phyloP scores from a whole-genome alignment of 53 echinoderm and acorn worm species.

The Zoroaster sp. region DNA sequence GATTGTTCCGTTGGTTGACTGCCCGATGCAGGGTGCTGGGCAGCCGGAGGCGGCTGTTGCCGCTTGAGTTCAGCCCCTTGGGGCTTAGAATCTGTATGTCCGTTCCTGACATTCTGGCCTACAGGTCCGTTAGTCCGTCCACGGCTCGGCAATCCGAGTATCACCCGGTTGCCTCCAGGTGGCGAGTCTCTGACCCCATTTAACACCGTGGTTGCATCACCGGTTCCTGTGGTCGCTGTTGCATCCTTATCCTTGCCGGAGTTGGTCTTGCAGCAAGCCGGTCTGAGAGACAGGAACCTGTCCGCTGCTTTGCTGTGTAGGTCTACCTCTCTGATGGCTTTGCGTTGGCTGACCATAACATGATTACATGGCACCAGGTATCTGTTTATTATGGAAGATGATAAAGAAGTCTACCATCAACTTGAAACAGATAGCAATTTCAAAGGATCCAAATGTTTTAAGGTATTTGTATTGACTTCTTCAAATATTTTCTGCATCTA shows the following conservation, averaged over 20 bases:
- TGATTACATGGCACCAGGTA: constrained; percentile 94
- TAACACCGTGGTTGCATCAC: not conserved
- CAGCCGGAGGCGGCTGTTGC: not conserved
- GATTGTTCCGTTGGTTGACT: constrained; percentile 20
- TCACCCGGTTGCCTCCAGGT: constrained; percentile 57
- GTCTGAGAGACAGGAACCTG: constrained; percentile 82
- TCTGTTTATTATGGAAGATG: too few species aligned
- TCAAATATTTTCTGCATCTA: too few species aligned
- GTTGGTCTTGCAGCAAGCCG: constrained; percentile 62
- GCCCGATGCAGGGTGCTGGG: not conserved
- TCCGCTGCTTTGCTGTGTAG: constrained; percentile 80
- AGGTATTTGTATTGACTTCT: too few species aligned
- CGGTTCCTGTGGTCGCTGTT: not conserved
- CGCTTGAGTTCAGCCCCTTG: not conserved
- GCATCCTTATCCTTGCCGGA: not conserved
- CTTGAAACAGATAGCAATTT: too few species aligned
- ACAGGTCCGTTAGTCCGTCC: not conserved
- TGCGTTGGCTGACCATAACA: constrained; percentile 95
- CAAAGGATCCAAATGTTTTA: too few species aligned
- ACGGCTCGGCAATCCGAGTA: constrained; percentile 19
- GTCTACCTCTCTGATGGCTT: constrained; percentile 81
- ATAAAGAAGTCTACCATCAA: too few species aligned
- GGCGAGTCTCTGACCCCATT: constrained; percentile 52
- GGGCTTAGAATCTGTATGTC: not conserved
- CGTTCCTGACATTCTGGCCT: not conserved